Base-by-base conservation (phyloP, 2,888 invertebrate genomes). In the Coleophora flavipennella region DNA sequence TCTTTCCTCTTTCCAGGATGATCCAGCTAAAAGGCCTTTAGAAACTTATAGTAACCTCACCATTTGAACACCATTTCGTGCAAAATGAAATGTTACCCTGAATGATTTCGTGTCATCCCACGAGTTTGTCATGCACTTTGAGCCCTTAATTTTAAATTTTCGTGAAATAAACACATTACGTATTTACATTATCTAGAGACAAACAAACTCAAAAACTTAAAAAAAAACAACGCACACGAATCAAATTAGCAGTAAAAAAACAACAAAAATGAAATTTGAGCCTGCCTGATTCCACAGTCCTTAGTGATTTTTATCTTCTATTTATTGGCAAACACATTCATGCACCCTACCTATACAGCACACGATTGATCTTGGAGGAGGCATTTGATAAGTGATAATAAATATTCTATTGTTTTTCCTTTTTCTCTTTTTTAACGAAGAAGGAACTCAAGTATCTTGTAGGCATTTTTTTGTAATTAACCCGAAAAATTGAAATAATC, bases 281-380 rank as follows among this genome's bases (percentile, higher is more conserved):
- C 71, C 58, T 52, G 56, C 59, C 53, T 56, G 54, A 60, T 66
- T n/a, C n/a, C 67, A 71, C 63, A 55, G 64, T 61, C 66, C 51
- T 52, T 54, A 57, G 65, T 67, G 66, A 66, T 52, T 67, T 62
- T 49, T 43, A 53, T 44, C 64, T 51, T 63, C 68, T 70, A 76
- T 79, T 81, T 83, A 83, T 83, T 83, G 83, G 81, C 81, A 83
- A 83, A 83, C 74, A 83, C 81, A 77, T 78, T 76, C 78, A 81
- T 79, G 81, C 81, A 64, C 50, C 50, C 48, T 44, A 44, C 46
- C 45, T 45, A 29, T n/a, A n/a, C 12, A 12, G 26, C 7, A 13
- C 8, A 9, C 28, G n/a, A n/a, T n/a, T n/a, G n/a, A n/a, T n/a
- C n/a, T n/a, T n/a, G n/a, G n/a, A 12, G 35, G 7, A 28, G 25